A percentile compares a stretch with the other conserved stretches of the same genome.
These are phyloP conservation scores for Lasioglossum figueresi DNA, from an alignment of 2,888 invertebrate species.

Conservation along the genomic window DNA sequence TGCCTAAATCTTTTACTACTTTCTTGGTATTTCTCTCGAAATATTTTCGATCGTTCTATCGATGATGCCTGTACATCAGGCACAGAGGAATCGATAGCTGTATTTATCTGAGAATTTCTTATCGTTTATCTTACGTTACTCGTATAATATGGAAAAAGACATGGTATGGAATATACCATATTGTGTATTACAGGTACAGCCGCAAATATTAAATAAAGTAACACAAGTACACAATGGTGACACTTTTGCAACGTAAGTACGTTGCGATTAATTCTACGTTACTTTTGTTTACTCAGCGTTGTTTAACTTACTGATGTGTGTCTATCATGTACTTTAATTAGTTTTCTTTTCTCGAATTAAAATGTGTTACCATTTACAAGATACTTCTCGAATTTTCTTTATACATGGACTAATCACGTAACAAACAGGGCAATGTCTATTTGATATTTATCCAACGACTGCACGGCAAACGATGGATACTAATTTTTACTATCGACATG, in stretches of 20 bases:
- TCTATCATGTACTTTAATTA: conserved; percentile 15
- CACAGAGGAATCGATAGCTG: conserved; percentile 11
- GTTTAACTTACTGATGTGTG: conserved; percentile 6
- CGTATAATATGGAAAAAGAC: conserved; percentile 41
- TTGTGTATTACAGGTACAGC: conserved; percentile 83
- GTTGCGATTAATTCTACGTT: conserved; percentile 71
- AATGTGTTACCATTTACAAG: conserved; percentile 17
- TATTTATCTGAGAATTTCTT: conserved; percentile 23
- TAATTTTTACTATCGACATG: conserved; percentile 30
- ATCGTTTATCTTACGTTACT: conserved; percentile 26
- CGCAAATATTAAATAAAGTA: conserved; percentile 81
- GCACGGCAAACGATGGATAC: background rate
- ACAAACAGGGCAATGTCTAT: conserved; percentile 9
- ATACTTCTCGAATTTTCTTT: conserved; percentile 12
- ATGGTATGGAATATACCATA: conserved; percentile 77
- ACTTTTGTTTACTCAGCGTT: conserved; percentile 49
- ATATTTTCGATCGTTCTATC: background rate
- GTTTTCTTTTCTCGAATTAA: conserved; percentile 19
- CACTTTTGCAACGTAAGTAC: conserved; percentile 82
- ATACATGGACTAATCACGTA: conserved; percentile 39
- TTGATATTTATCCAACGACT: background rate
- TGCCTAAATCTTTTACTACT: background rate
- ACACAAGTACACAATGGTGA: conserved; percentile 81
- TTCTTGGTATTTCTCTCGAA: conserved; percentile 6
- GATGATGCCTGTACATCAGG: background rate